Conservation (phyloP, 2,888 invertebrate species). For the Hypena proboscidalis region DNA sequence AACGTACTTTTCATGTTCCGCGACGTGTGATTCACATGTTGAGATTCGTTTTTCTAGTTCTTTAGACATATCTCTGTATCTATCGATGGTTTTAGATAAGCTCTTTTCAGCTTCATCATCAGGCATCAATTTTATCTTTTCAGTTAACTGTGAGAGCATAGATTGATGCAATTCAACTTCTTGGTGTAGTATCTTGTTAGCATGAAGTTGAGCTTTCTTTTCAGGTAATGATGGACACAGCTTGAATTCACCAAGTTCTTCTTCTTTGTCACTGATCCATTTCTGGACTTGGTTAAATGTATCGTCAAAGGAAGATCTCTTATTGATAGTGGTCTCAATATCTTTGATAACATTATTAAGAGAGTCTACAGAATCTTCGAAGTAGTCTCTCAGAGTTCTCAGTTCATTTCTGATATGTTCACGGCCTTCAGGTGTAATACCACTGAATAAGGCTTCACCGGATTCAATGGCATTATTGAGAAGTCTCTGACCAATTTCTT, state of each 20-base stretch:
- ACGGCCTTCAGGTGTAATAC: conserved; percentile 94
- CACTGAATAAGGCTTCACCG: conserved; percentile 95
- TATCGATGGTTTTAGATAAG: conserved; percentile 89
- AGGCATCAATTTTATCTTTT: conserved; percentile 91
- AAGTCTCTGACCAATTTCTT: conserved; percentile 91
- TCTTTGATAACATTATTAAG: conserved; percentile 94
- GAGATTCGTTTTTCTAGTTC: conserved; percentile 88
- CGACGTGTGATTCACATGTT: conserved; percentile 89
- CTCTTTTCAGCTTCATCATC: conserved; percentile 92
- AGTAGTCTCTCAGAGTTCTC: conserved; percentile 91
- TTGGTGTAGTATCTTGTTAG: conserved; percentile 91
- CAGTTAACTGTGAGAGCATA: conserved; percentile 92
- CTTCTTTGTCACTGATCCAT: conserved; percentile 93
- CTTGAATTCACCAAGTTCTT: conserved; percentile 89
- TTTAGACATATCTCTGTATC: conserved; percentile 88
- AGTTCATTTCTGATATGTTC: conserved; percentile 94
- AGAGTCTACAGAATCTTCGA: conserved; percentile 93
- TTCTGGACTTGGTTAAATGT: conserved; percentile 94
- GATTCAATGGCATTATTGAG: conserved; percentile 93
- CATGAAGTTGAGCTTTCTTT: conserved; percentile 94
- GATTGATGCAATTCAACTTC: conserved; percentile 95
- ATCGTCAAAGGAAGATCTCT: conserved; percentile 96
- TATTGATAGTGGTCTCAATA: conserved; percentile 94
- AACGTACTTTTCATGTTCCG: conserved; percentile 93
- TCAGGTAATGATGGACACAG: conserved; percentile 93